These are phyloP conservation scores for Lycorma delicatula DNA, from an alignment of 1,140 invertebrate genomes.

Conservation along the genomic window DNA sequence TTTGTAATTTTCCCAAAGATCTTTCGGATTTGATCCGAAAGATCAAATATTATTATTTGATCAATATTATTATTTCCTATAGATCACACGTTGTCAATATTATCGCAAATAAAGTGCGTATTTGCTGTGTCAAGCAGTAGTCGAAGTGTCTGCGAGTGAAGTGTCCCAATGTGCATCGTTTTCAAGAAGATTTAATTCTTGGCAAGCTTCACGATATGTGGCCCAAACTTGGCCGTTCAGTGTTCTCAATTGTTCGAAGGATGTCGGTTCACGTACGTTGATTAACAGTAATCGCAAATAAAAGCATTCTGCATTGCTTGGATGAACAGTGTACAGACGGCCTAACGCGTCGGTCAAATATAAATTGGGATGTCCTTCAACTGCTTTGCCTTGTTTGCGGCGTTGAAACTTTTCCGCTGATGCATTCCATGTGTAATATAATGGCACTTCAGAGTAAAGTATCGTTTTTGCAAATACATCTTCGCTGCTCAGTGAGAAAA, in stretches of 20 bases:
- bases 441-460: slow-evolving; percentile 38
- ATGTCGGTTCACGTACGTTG: slow-evolving; percentile 39
- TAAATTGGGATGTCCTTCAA: no score
- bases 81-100: slow-evolving; percentile 36
- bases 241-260: slow-evolving; percentile 38
- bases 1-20: slow-evolving; percentile 37
- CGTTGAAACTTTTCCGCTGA: slow-evolving; percentile 34
- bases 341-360: slow-evolving; percentile 34
- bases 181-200: slow-evolving; percentile 35
- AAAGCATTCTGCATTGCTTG: slow-evolving; percentile 39
- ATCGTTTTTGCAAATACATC: no score
- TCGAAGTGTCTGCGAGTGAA: slow-evolving; percentile 36
- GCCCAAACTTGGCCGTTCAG: slow-evolving; percentile 34
- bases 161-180: no score
- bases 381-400: slow-evolving; percentile 34
- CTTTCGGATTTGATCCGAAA: slow-evolving; percentile 31
- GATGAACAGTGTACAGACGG: slow-evolving; percentile 38
- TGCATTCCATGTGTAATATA: slow-evolving; percentile 38
- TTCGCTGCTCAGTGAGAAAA: no score
- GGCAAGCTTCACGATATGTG: slow-evolving; percentile 37
- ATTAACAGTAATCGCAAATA: slow-evolving; percentile 39
- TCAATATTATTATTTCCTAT: no score
- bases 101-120: slow-evolving; percentile 38
- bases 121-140: slow-evolving; percentile 31
- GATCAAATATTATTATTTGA: no score